Evolutionary conservation across 1,140 invertebrate genomes (phyloP).

Genomic region (Leptoteleia sp.): DNA sequence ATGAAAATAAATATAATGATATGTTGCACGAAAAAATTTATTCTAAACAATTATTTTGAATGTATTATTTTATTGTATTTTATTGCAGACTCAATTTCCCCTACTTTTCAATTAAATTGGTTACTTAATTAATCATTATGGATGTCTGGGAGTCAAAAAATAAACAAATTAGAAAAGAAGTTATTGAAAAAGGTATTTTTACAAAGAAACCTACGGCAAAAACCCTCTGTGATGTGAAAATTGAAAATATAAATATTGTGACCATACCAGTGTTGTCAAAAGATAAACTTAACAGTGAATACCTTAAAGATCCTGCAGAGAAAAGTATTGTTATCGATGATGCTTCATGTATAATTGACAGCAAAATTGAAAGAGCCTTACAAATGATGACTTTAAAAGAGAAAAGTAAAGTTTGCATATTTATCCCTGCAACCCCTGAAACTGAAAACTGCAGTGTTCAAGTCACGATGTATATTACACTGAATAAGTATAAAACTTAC

Average conservation of each 20-base stretch:
- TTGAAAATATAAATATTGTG: slow-evolving; percentile 66
- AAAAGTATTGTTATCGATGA: slow-evolving; percentile 70
- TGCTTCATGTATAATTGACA: slow-evolving; percentile 69
- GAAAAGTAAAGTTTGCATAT: slow-evolving; percentile 68
- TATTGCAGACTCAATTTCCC: slow-evolving; percentile 1
- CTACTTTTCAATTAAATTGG: not conserved
- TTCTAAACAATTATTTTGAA: no score
- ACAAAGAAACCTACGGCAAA: slow-evolving; percentile 72
- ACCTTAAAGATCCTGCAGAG: slow-evolving; percentile 56
- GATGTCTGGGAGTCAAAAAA: slow-evolving; percentile 71
- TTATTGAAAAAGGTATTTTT: slow-evolving; percentile 67
- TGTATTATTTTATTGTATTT: slow-evolving; percentile 2
- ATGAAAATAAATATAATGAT: no score
- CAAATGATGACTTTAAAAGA: slow-evolving; percentile 74
- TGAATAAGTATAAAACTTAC: slow-evolving; percentile 62
- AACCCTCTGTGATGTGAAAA: slow-evolving; percentile 67
- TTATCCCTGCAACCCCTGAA: slow-evolving; percentile 41
- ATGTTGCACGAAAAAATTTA: no score
- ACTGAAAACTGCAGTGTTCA: slow-evolving; percentile 24
- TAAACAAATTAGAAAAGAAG: slow-evolving; percentile 70
- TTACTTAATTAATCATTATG: slow-evolving; percentile 17
- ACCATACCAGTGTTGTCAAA: slow-evolving; percentile 46
- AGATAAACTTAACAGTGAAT: slow-evolving; percentile 62
- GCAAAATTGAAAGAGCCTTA: slow-evolving; percentile 73
- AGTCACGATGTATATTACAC: slow-evolving; percentile 66